phyloP scores from a whole-genome alignment of 2,113 vertebrate genomes.

The Nothoprocta perdicaria region DNA sequence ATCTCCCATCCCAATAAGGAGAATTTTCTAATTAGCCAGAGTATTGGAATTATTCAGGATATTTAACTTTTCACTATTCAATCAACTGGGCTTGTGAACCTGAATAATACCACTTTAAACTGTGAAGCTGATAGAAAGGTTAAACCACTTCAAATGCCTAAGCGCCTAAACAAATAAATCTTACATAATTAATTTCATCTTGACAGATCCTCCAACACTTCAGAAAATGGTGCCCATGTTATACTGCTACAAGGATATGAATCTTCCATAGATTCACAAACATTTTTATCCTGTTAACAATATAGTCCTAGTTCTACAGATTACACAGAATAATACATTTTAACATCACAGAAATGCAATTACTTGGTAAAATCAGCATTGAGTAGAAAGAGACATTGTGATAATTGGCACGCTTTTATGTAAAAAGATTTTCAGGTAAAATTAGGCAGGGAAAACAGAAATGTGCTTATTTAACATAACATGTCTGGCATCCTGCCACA shows the following conservation, averaged over 20 bases:
- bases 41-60: conserved; percentile 49
- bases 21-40: conserved; percentile 55
- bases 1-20: conserved; percentile 48
- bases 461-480: neutral
- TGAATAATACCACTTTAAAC: conserved; percentile 14
- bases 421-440: neutral
- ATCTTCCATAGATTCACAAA: neutral
- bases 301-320: neutral
- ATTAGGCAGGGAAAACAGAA: neutral
- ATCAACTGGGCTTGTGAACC: conserved; percentile 8
- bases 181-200: neutral
- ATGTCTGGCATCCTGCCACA: neutral
- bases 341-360: neutral
- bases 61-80: conserved; percentile 31
- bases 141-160: conserved; percentile 4
- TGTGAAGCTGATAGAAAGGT: neutral
- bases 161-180: conserved; percentile 40
- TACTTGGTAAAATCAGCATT: neutral
- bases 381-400: neutral
- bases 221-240: neutral
- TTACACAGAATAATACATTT: neutral
- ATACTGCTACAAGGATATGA: neutral
- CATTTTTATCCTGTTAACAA: neutral
- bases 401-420: neutral
- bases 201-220: neutral